Conservation (phyloP, 2,113 vertebrate genomes). For the Halcyon malimbica region DNA sequence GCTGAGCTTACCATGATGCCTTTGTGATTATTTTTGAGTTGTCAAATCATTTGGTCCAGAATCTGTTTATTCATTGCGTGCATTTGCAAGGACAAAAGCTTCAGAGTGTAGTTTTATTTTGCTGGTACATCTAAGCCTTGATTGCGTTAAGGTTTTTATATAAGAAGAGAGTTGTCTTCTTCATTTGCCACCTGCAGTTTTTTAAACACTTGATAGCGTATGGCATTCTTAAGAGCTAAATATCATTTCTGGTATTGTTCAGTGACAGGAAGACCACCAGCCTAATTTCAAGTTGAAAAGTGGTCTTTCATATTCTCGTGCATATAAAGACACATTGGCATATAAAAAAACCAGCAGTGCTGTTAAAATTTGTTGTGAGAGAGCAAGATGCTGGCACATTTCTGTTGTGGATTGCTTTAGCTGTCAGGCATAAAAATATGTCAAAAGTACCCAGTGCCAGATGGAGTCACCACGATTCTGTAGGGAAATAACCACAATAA, state of each 20-base stretch:
- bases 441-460: background rate
- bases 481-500: background rate
- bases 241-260: background rate
- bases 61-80: background rate
- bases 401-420: constrained; percentile 21
- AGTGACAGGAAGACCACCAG: background rate
- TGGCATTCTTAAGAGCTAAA: background rate
- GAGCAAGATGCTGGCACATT: constrained; percentile 11
- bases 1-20: background rate
- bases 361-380: background rate
- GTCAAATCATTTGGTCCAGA: background rate
- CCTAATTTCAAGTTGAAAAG: background rate
- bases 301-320: background rate
- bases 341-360: background rate
- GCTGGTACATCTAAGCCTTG: background rate
- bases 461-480: background rate
- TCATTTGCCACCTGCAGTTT: background rate
- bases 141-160: background rate
- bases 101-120: no score
- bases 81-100: background rate
- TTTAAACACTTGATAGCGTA: background rate
- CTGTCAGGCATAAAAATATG: background rate
- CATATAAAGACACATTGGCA: background rate
- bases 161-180: background rate
- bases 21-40: background rate